Base-by-base conservation (phyloP, 2,888 invertebrate species). In the Aporophyla lueneburgensis region DNA sequence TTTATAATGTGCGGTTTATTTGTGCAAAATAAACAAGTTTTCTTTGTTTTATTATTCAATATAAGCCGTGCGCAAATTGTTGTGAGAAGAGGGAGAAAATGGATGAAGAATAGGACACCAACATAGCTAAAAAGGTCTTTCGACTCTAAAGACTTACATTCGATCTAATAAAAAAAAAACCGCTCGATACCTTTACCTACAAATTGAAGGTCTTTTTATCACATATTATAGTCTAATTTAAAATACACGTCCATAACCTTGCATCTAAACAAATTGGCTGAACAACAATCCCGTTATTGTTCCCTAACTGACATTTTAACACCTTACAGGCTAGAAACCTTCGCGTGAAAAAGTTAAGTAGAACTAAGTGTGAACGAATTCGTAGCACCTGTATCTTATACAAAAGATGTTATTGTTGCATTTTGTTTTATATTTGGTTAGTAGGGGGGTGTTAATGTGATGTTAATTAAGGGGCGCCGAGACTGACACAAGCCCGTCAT, bases 371-470 rank as follows among this genome's bases (percentile, higher is more conserved):
- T 83, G 72, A 85, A 82, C 76, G 59, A 70, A 63, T 74, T 61
- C 19, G 33, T 75, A 71, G 79, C 84, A 84, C 86, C 84, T 84
- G 84, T 84, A 58, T 56, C 43, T 74, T 69, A 65, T 73, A 87
- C 87, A 87, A 88, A 85, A 85, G 87, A 81, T 70, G 76, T 76
- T 86, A 87, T 88, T 87, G 87, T 88, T 79, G 59, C 40, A 86
- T 69, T 85, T 86, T 84, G 86, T 84, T 83, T 88, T 83, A 77
- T 81, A 76, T 83, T 83, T 67, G 54, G 73, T 87, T 87, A 83
- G 81, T 68, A 74, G 61, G 43, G 51, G 33, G 53, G 21, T 71
- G 88, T 65, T 87, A 87, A 87, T 78, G 71, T 24, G 63, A 66
- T 62, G 83, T n/a, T 83, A 83, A 83, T 78, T 65, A 62, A 86